phyloP scores from a whole-genome alignment of 2,113 vertebrate genomes.

The Ophiodon elongatus region DNA sequence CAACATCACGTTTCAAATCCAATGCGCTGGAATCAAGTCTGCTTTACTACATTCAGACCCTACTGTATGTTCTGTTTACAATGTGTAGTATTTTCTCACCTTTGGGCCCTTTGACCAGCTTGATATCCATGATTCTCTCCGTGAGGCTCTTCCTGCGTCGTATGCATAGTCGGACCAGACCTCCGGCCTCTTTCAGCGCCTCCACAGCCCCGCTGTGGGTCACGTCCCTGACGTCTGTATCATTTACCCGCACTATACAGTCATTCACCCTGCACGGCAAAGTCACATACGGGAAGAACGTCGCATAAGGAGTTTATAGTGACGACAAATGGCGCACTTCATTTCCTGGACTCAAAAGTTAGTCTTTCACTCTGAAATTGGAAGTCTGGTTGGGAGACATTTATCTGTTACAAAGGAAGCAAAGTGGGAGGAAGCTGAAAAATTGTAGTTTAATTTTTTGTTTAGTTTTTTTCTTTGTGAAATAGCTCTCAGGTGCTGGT shows the following conservation, averaged over 20 bases:
- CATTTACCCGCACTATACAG: slow-evolving; percentile 95
- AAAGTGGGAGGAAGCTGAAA: background rate
- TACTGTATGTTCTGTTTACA: background rate
- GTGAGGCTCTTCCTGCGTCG: slow-evolving; percentile 91
- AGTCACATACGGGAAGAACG: background rate
- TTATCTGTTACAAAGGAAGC: background rate
- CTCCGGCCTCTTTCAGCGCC: slow-evolving; percentile 95
- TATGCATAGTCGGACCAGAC: slow-evolving; percentile 94
- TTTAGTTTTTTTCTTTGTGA: too few relatives aligned
- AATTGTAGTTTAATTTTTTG: too few relatives aligned
- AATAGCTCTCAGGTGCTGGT: too few relatives aligned
- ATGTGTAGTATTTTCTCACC: slow-evolving; percentile 78
- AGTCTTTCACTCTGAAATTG: background rate
- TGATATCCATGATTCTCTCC: slow-evolving; percentile 95
- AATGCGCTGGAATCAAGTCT: background rate
- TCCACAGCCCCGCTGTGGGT: slow-evolving; percentile 98
- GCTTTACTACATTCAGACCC: background rate
- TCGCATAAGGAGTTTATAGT: background rate
- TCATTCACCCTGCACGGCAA: slow-evolving; percentile 89
- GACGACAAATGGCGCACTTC: background rate
- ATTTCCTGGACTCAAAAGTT: background rate
- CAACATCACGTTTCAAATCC: background rate
- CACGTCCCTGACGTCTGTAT: slow-evolving; percentile 94
- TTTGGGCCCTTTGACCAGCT: slow-evolving; percentile 98
- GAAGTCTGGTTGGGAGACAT: background rate